These are phyloP conservation scores for Cordilura impudica DNA, from an alignment of 2,888 invertebrate genomes.

Conservation along the genomic window DNA sequence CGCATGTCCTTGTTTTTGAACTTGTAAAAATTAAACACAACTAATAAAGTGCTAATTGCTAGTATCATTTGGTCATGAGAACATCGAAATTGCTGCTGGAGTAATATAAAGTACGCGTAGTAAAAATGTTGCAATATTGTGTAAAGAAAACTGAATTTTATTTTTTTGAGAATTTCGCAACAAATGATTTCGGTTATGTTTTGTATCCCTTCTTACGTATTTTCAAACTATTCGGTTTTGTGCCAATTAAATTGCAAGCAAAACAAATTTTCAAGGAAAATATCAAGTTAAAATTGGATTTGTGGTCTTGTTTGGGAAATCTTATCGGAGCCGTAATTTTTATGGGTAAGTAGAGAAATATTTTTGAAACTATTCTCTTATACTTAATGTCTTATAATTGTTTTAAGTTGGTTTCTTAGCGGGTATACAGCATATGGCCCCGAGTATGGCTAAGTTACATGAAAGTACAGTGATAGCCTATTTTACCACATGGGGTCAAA, in stretches of 20 bases:
- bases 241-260: constrained; percentile 65
- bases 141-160: constrained; percentile 22
- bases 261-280: constrained; percentile 45
- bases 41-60: constrained; percentile 33
- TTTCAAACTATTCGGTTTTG: constrained; percentile 67
- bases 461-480: constrained; percentile 64
- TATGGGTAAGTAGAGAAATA: constrained; percentile 52
- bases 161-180: constrained; percentile 54
- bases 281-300: constrained; percentile 58
- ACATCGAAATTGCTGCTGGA: not conserved
- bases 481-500: constrained; percentile 68
- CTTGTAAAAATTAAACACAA: not conserved
- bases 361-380: not conserved
- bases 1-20: constrained; percentile 39
- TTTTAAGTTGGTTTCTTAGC: constrained; percentile 65
- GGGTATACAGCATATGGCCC: constrained; percentile 56
- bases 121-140: constrained; percentile 3
- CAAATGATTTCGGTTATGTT: constrained; percentile 64
- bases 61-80: not conserved
- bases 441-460: constrained; percentile 41
- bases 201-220: constrained; percentile 69
- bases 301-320: constrained; percentile 47
- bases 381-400: not conserved
- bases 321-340: constrained; percentile 44
- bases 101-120: not conserved